Conservation (phyloP, 2,888 invertebrate species). For the Anthoptus insignis region DNA sequence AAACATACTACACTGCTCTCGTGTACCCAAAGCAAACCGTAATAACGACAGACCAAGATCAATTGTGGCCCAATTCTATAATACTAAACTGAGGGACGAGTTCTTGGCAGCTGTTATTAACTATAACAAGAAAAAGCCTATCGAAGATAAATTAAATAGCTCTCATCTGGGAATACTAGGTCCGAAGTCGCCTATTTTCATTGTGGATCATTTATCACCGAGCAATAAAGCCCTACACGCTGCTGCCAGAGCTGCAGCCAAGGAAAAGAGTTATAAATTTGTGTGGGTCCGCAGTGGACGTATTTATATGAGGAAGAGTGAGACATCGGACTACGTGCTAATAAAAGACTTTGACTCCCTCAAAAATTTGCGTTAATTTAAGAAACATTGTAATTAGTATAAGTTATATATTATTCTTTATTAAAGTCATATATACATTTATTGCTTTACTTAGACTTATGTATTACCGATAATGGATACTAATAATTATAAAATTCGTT, state of each 20-base stretch:
- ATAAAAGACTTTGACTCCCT: slow-evolving; percentile 7
- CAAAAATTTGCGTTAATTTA: neutral
- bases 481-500: neutral
- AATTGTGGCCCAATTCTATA: slow-evolving; percentile 1
- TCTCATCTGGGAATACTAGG: slow-evolving; percentile 43
- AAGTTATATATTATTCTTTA: too few relatives aligned
- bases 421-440: too few relatives aligned
- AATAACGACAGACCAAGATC: slow-evolving; percentile 17
- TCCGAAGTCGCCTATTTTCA: slow-evolving; percentile 33
- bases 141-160: slow-evolving; percentile 41
- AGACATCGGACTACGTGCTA: slow-evolving; percentile 18
- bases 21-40: slow-evolving; percentile 13
- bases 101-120: slow-evolving; percentile 31
- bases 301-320: slow-evolving; percentile 19
- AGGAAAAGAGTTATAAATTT: slow-evolving; percentile 11
- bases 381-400: too few relatives aligned
- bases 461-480: too few relatives aligned
- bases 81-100: slow-evolving; percentile 1
- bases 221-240: slow-evolving; percentile 17
- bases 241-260: slow-evolving; percentile 13
- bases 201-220: slow-evolving; percentile 8
- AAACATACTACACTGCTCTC: slow-evolving; percentile 9
- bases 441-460: too few relatives aligned
- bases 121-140: slow-evolving; percentile 35
- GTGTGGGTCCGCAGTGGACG: slow-evolving; percentile 16